These are phyloP conservation scores for Hylaea fasciaria DNA, from an alignment of 2,888 invertebrate species.

Conservation along the genomic window DNA sequence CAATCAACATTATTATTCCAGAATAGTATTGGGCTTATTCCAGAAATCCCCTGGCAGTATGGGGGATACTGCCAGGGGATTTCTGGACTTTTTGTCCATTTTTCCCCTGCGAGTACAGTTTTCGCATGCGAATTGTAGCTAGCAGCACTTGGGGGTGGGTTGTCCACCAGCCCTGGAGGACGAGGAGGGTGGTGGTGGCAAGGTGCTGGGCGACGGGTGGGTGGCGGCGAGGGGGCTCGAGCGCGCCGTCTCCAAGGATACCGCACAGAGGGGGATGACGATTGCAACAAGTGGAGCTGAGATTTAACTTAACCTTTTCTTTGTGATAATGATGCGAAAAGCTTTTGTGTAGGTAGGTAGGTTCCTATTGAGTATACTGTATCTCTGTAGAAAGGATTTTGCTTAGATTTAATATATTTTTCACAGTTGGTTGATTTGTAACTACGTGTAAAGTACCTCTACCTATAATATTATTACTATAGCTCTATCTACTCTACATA, in stretches of 20 bases:
- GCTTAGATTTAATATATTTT: background rate
- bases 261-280: constrained; percentile 51
- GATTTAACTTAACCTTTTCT: constrained; percentile 42
- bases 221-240: constrained; percentile 34
- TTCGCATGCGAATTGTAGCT: background rate
- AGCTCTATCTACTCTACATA: too few species aligned
- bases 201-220: constrained; percentile 10
- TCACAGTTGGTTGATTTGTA: too few species aligned
- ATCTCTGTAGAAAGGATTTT: background rate
- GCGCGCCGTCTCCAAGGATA: constrained; percentile 67
- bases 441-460: too few species aligned
- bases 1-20: too few species aligned
- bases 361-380: too few species aligned
- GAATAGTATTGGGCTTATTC: too few species aligned
- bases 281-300: constrained; percentile 72
- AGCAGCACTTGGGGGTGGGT: constrained; percentile 15
- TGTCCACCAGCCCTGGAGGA: constrained; percentile 5
- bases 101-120: too few species aligned
- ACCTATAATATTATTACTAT: too few species aligned
- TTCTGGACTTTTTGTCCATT: too few species aligned
- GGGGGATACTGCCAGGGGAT: too few species aligned
- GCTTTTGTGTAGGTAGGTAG: constrained; percentile 9
- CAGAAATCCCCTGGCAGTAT: too few species aligned
- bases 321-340: constrained; percentile 39
- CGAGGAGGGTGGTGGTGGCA: constrained; percentile 11